Base-by-base conservation (phyloP, 2,797 vertebrate species). In the Leptatherina wallacei region DNA sequence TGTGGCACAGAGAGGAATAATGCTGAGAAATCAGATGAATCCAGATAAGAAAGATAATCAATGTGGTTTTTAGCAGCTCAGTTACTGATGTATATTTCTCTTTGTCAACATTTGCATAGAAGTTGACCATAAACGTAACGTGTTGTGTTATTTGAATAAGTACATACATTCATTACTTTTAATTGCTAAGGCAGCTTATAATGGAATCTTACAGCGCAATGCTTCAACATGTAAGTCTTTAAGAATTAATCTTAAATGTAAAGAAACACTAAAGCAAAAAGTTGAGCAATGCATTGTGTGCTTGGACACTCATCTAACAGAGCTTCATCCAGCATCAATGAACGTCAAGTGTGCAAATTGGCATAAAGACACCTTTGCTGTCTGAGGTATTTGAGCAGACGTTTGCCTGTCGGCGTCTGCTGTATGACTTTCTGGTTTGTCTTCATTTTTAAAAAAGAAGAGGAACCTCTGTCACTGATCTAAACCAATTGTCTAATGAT, bases 1-100 rank as follows among this genome's bases (percentile, higher is more conserved):
- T 93, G 73, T 42, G 42, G 22, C 20, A 20, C 3, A 14, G 54
- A 54, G 6, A 52, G 10, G 2, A 20, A 3, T 68, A 13, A 65
- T 35, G 3, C n/a, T 8, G 6, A 42, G 2, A 35, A 10, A 40
- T 49, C 6, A 38, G 24, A 22, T 0, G 69, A 44, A 77, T 47
- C 1, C 1, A 42, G 24, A 6, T 13, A 56, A 32, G 13, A 35
- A 49, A 9, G 18, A 61, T 33, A 8, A 33, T 20, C 30, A 20
- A 14, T 11, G 4, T 52, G 12, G 4, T 22, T 54, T 29, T 54
- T 6, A 54, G 24, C 4, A 27, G 12, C 4, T 54, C 3, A 24
- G 20, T 22, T 22, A 2, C 47, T n/a, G 6, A 8, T 22, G 10
- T 2, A 3, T 22, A 7, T n/a, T 51, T 22, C 30, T 30, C 30